phyloP scores from a whole-genome alignment of 2,113 vertebrate species.

The Xenotilapia longispinis region DNA sequence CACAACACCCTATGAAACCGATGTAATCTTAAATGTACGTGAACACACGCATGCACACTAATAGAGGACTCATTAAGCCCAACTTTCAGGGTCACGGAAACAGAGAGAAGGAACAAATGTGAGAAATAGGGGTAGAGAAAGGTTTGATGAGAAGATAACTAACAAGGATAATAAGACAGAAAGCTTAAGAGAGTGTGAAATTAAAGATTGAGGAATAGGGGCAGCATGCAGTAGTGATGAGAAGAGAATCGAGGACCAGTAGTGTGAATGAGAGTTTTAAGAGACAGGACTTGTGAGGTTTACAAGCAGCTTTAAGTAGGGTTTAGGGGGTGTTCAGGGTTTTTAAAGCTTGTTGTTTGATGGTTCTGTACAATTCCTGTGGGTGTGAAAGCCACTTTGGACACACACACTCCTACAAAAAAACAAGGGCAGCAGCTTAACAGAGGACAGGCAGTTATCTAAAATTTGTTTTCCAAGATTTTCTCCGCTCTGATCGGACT shows the following conservation, averaged over 20 bases:
- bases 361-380: not conserved
- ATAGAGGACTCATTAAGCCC: conserved; percentile 22
- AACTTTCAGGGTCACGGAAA: conserved; percentile 22
- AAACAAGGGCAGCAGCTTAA: not conserved
- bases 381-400: not conserved
- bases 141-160: conserved; percentile 24
- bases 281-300: conserved; percentile 8
- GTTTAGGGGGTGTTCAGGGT: not conserved
- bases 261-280: not conserved
- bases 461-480: not conserved
- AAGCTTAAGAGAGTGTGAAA: not conserved
- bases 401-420: not conserved
- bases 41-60: not conserved
- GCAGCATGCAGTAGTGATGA: not conserved
- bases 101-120: not conserved
- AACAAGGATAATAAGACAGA: not conserved
- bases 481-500: not conserved
- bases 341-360: conserved; percentile 20
- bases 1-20: not conserved
- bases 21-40: not conserved
- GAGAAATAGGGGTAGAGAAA: not conserved
- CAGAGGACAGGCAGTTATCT: not conserved
- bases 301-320: conserved; percentile 1
- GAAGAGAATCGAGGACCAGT: not conserved
- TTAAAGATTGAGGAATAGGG: not conserved